A percentile compares a stretch with the other conserved stretches of the same genome.
Evolutionary conservation across 2,888 invertebrate species (phyloP).

Genomic region (Diadromus collaris): DNA sequence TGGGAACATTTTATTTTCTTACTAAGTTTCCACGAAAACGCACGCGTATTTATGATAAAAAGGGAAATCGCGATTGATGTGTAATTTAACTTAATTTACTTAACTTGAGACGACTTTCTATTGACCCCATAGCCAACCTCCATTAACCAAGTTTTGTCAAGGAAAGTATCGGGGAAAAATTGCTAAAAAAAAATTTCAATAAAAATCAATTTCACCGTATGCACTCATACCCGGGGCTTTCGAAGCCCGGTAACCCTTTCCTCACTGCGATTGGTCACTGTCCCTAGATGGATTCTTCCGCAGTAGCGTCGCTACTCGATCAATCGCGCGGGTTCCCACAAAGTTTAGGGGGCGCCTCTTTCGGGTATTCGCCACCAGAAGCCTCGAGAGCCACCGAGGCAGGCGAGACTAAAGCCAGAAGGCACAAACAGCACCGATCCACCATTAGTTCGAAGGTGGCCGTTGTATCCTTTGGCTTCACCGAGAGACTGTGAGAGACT

Average conservation of each 20-base stretch:
- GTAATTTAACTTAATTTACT: too few species aligned
- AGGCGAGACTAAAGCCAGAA: background rate
- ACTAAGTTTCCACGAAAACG: too few species aligned
- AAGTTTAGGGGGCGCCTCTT: slow-evolving; percentile 1
- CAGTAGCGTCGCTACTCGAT: slow-evolving; percentile 20
- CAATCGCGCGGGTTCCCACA: background rate
- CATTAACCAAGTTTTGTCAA: too few species aligned
- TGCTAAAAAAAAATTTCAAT: too few species aligned
- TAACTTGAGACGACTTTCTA: too few species aligned
- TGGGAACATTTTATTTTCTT: too few species aligned
- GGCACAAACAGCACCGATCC: slow-evolving; percentile 46
- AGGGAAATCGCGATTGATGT: too few species aligned
- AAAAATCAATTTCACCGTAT: too few species aligned
- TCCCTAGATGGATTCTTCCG: background rate
- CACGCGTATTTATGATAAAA: too few species aligned
- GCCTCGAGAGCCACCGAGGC: slow-evolving; percentile 16
- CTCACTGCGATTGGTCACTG: background rate
- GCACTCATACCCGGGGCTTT: background rate
- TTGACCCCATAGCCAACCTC: too few species aligned
- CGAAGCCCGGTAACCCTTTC: background rate
- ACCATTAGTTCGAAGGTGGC: slow-evolving; percentile 70
- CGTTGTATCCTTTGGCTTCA: slow-evolving; percentile 62
- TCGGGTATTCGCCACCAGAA: background rate
- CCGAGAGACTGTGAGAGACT: slow-evolving; percentile 56
- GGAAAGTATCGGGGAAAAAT: too few species aligned